Conservation (phyloP, 2,113 vertebrate genomes). For the Deroptyus accipitrinus region DNA sequence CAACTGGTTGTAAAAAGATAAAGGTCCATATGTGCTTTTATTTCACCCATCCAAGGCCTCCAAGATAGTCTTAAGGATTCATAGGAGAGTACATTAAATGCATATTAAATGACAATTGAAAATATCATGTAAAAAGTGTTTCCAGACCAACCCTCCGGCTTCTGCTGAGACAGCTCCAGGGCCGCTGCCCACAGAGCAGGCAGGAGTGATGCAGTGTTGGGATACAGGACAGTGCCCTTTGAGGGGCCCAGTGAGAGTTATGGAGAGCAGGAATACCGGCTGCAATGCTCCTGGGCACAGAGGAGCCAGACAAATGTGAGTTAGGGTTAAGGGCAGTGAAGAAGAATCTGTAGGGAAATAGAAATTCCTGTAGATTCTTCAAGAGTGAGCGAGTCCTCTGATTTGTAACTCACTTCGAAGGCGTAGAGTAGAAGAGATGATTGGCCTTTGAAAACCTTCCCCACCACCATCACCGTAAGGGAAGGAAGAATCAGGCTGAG, state of each 20-base stretch:
- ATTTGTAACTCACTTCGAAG: not conserved
- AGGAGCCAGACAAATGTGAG: not conserved
- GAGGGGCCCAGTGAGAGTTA: not conserved
- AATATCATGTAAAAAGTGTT: not conserved
- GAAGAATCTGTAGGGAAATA: not conserved
- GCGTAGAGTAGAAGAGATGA: not conserved
- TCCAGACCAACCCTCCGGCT: not conserved
- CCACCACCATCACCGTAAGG: not conserved
- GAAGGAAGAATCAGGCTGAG: not conserved
- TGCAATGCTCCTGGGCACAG: not conserved
- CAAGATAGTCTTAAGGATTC: not conserved
- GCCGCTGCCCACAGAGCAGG: not conserved
- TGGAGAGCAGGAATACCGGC: not conserved
- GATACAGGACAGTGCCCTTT: not conserved
- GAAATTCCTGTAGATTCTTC: not conserved
- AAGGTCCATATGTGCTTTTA: not conserved
- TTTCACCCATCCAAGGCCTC: not conserved
- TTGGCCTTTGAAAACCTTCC: not conserved
- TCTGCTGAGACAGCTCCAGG: not conserved
- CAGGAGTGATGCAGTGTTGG: rapidly evolving
- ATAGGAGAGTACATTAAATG: not conserved
- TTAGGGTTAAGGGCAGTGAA: not conserved
- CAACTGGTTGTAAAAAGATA: not conserved
- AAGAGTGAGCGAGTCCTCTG: not conserved
- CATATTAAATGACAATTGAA: not conserved